Base-by-base conservation (phyloP, 2,797 vertebrate genomes). In the Ptychobarbus kaznakovi region DNA sequence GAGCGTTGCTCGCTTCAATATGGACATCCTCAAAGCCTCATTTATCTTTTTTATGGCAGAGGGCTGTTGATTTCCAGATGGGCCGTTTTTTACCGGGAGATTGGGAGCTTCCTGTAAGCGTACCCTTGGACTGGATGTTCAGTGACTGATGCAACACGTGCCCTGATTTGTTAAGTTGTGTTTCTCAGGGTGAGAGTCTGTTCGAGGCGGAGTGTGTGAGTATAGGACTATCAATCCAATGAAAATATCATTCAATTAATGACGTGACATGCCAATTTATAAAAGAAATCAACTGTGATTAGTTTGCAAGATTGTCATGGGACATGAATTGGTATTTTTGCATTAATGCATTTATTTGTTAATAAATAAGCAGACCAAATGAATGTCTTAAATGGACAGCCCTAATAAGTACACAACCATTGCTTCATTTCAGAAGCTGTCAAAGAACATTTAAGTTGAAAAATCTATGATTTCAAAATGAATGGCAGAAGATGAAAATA, bases 41-140 rank as follows among this genome's bases (percentile, higher is more conserved):
- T 94, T 89, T 74, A 91, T 94, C 92, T 93, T 92, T 86, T 94
- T 95, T 91, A 94, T 91, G 81, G 90, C 66, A 84, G 68, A 87
- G 66, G 83, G 81, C 87, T 81, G 87, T 90, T 83, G 91, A 88
- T 92, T 91, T 93, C 93, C 94, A 94, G 92, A 95, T 93, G 92
- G 84, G 89, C 86, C 13, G 4, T 68, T 80, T 86, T 82, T 91
- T 87, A 75, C 63, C 42, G 79, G 63, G 87, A 91, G n/a, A 44
- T 85, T 84, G 81, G 76, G 77, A 80, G 63, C 83, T 74, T 49
- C 83, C 88, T 63, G 81, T 65, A 61, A 86, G 83, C 72, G 49
- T 32, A 78, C 74, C 68, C 69, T 18, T 49, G 75, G 68, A 74
- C 84, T 69, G 35, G 63, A 25, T 77, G 81, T 75, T 20, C 65